Percentiles rank a stretch among this genome's conserved stretches.
phyloP scores from a whole-genome alignment of 2,113 vertebrate species.

The Alouatta palliata region DNA sequence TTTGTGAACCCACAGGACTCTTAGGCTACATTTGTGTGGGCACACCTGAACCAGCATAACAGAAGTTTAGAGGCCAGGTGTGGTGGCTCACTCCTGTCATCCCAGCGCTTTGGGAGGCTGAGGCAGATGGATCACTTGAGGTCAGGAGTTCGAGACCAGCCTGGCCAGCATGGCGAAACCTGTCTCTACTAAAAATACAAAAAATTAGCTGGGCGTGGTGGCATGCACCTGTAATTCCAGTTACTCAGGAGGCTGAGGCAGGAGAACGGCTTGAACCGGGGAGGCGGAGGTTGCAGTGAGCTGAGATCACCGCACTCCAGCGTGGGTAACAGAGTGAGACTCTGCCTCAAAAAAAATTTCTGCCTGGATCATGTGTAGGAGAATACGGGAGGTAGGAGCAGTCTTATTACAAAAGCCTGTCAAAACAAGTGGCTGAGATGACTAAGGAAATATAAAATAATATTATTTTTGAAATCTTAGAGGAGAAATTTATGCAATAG shows the following conservation, averaged over 20 bases:
- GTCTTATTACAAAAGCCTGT: background rate
- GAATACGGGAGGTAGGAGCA: background rate
- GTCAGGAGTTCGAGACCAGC: too few relatives aligned
- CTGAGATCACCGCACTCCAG: background rate
- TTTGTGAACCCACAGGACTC: background rate
- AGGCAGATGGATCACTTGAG: too few relatives aligned
- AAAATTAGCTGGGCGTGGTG: too few relatives aligned
- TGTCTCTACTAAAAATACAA: too few relatives aligned
- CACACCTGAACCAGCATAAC: background rate
- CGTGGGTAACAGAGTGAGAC: background rate
- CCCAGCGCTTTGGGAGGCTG: too few relatives aligned
- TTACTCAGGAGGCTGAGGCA: too few relatives aligned
- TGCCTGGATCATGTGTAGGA: background rate
- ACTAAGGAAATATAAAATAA: slow-evolving; percentile 30
- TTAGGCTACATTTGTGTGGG: background rate
- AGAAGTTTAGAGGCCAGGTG: background rate
- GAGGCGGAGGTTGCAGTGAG: too few relatives aligned
- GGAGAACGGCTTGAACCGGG: too few relatives aligned
- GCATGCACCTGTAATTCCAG: too few relatives aligned
- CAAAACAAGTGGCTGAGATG: slow-evolving; percentile 10
- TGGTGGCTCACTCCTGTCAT: too few relatives aligned
- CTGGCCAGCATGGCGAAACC: too few relatives aligned
- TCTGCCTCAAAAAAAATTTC: background rate
- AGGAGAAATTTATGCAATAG: background rate
- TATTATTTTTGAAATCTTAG: background rate